Conservation (phyloP, 2,888 invertebrate genomes). For the Coenonympha arcania region DNA sequence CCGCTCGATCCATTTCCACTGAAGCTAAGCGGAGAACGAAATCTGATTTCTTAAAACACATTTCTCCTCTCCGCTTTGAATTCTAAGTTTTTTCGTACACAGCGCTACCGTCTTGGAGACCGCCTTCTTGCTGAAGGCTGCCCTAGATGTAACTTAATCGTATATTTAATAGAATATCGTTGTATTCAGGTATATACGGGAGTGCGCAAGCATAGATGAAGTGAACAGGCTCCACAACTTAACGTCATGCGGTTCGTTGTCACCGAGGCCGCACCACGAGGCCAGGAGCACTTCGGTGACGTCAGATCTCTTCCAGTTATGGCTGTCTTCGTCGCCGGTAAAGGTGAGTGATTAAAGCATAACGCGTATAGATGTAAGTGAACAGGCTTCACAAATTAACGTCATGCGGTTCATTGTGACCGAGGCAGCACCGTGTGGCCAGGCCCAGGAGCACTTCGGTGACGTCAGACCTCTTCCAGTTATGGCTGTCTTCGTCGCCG, state of each 20-base stretch:
- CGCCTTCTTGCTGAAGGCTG: too few relatives aligned
- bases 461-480: slow-evolving; percentile 87
- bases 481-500: slow-evolving; percentile 87
- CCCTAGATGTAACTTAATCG: too few relatives aligned
- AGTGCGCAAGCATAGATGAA: slow-evolving; percentile 81
- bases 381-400: background rate
- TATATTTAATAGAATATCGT: too few relatives aligned
- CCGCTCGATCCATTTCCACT: too few relatives aligned
- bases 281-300: slow-evolving; percentile 83
- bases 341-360: slow-evolving; percentile 74
- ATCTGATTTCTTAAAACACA: too few relatives aligned
- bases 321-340: slow-evolving; percentile 85
- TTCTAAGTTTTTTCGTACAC: too few relatives aligned
- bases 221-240: slow-evolving; percentile 75
- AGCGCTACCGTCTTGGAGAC: too few relatives aligned
- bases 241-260: slow-evolving; percentile 69
- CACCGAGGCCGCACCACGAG: slow-evolving; percentile 64
- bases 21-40: too few relatives aligned
- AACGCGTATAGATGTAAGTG: too few relatives aligned
- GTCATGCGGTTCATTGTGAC: slow-evolving; percentile 67
- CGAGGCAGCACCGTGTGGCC: slow-evolving; percentile 66
- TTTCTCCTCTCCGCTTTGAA: too few relatives aligned
- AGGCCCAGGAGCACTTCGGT: slow-evolving; percentile 80
- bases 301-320: slow-evolving; percentile 88
- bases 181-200: slow-evolving; percentile 85